Percentiles rank a stretch among this genome's conserved stretches.
phyloP scores from a whole-genome alignment of 2,797 vertebrate species.

The Oceanodroma leucorhoa region DNA sequence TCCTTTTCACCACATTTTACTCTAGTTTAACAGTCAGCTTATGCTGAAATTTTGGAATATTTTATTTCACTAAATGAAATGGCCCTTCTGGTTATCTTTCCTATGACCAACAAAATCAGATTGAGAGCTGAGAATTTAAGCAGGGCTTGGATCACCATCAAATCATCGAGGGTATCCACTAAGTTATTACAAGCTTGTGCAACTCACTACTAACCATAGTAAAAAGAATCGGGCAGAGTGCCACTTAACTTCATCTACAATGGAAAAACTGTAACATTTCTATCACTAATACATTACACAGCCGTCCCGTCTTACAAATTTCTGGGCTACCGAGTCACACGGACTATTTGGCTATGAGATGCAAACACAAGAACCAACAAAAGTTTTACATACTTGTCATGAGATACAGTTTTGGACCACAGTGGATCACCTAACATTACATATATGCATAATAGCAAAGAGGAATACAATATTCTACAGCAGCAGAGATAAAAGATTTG shows the following conservation, averaged over 20 bases:
- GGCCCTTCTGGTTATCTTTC: neutral
- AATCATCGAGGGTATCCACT: neutral
- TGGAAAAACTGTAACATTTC: neutral
- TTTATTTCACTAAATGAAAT: neutral
- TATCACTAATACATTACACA: neutral
- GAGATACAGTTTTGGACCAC: neutral
- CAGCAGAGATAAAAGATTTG: neutral
- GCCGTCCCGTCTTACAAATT: neutral
- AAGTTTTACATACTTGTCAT: neutral
- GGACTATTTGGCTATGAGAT: neutral
- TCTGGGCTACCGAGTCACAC: neutral
- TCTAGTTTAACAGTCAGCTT: neutral
- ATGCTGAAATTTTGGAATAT: neutral
- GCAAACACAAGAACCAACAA: neutral
- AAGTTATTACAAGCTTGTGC: neutral
- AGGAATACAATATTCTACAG: neutral
- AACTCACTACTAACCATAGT: neutral
- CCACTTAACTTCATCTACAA: conserved; percentile 10
- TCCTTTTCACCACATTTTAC: neutral
- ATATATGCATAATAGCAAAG: neutral
- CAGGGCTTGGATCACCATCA: neutral
- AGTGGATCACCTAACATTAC: neutral
- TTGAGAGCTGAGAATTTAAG: neutral
- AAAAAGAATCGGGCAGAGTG: neutral
- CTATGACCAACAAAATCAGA: neutral